Evolutionary conservation across 2,888 invertebrate genomes (phyloP), one percentile per base, ranked within the genome.

Genomic region (Amorpha juglandis): DNA sequence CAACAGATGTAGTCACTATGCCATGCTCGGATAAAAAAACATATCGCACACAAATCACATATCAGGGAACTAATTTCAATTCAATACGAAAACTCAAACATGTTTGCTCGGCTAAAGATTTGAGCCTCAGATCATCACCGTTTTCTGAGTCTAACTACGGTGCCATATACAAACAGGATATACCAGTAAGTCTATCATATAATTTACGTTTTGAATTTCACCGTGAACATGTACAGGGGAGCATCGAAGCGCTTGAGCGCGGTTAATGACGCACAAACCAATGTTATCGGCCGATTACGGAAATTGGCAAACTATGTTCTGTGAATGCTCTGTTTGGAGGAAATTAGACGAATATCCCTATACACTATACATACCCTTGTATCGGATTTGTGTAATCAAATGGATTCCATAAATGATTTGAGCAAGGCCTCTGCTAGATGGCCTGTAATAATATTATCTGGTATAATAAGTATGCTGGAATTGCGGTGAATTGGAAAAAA

Each of bases 281-380:
- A 58, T 63, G 58, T 58, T 58, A 52, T 55, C 58, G 45, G 38
- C 42, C 47, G 64, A 50, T 52, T 48, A 38, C 64, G 64, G 64
- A 67, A 62, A 64, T 64, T 64, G 62, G 47, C 52, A 48, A 64
- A 67, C 64, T 45, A 45, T 62, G 67, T 64, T 66, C 58, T 42
- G 19, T 9, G 19, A 42, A 62, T 42, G 50, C 6, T 27, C 58
- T 62, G 51, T 64, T 64, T 51, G 16, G 33, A 53, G 66, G 62
- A 53, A 67, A 62, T 64, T 67, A 52, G 51, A 62, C 27, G 51
- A 35, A 63, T 51, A 63, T 58, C 19, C 58, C 19, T 12, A 42
- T 14, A 55, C 27, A 27, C 1, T 27, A 4, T 27, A 27, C 27
- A 27, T 12, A 42, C 12, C 14, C 38, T 58, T 0, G 35, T 51